phyloP scores from a whole-genome alignment of 2,888 invertebrate genomes.

The Gortyna flavago region DNA sequence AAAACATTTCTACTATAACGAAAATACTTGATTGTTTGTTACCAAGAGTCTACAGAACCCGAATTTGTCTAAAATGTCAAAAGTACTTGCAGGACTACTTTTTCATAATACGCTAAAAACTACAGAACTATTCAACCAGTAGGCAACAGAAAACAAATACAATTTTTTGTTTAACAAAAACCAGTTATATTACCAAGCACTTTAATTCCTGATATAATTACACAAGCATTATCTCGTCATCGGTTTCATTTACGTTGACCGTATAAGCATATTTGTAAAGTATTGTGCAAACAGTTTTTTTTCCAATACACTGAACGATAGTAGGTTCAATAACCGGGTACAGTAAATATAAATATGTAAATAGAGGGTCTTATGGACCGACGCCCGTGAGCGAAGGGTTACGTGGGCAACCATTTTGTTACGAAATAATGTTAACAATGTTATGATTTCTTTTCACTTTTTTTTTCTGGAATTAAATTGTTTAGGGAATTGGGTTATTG shows the following conservation, averaged over 20 bases:
- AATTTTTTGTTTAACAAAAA: not conserved
- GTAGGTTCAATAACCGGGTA: slow-evolving; percentile 77
- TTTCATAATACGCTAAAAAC: not conserved
- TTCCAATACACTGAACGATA: slow-evolving; percentile 73
- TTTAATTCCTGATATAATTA: slow-evolving; percentile 38
- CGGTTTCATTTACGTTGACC: slow-evolving; percentile 53
- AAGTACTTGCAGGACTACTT: not conserved
- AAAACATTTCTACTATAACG: slow-evolving; percentile 2
- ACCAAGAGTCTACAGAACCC: not conserved
- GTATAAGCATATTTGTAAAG: slow-evolving; percentile 69
- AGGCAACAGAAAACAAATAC: not conserved
- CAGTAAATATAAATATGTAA: slow-evolving; percentile 74
- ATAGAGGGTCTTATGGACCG: slow-evolving; percentile 65
- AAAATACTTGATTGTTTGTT: slow-evolving; percentile 15
- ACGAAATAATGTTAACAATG: slow-evolving; percentile 64
- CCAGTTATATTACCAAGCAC: slow-evolving; percentile 7
- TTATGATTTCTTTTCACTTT: slow-evolving; percentile 51
- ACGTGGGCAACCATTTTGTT: slow-evolving; percentile 68
- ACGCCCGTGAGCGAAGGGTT: slow-evolving; percentile 62
- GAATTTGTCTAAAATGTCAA: slow-evolving; percentile 11
- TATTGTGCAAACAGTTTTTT: slow-evolving; percentile 73
- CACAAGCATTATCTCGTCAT: slow-evolving; percentile 49
- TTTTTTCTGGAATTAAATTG: slow-evolving; percentile 31
- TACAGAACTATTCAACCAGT: not conserved
- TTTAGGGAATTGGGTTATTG: slow-evolving; percentile 50